Evolutionary conservation across 2,113 vertebrate genomes (phyloP), one percentile per base, ranked within the genome.

Genomic region (Spheniscus mendiculus): DNA sequence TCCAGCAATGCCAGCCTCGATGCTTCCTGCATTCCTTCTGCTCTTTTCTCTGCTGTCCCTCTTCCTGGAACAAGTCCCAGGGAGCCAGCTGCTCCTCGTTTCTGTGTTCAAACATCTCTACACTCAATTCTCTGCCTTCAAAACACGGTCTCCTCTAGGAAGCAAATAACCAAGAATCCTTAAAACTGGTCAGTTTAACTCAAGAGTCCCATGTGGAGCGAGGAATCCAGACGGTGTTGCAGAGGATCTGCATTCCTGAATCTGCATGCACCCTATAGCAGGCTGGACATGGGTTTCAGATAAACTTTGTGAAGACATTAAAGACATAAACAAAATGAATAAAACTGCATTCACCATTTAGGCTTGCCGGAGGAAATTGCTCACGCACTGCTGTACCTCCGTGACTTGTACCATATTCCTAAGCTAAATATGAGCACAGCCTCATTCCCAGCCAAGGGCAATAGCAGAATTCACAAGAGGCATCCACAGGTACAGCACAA

Each of bases 21-120:
- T 93, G 83, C 78, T 96, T 94, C 94, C 84, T 93, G 94, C 95
- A 89, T 93, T 94, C 91, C 89, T 94, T 91, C 44, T 96, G 78
- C 91, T 96, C 62, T 91, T 96, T 94, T 87, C 86, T 95, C 77
- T 73, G 81, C 78, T 93, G 69, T 96, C 89, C 87, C 66, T 94
- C 78, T 95, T 94, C 84, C 87, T 96, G 94, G 81, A 96, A 87
- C n/a, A 79, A 73, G 58, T 79, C 84, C 91, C 93, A 96, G 53
- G 49, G 77, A 95, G 26, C 40, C 92, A 94, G 89, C 93, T 95
- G 94, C 93, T 96, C 58, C 74, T 93, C 0, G 1, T 84, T 95
- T 82, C 63, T 89, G 88, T 94, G 72, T 95, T 96, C 83, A 97
- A 90, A 97, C 85, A 95, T 89, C 80, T 62, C 63, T 65, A 12